Evolutionary conservation across 2,888 invertebrate genomes (phyloP).

Genomic region (Atethmia centrago): DNA sequence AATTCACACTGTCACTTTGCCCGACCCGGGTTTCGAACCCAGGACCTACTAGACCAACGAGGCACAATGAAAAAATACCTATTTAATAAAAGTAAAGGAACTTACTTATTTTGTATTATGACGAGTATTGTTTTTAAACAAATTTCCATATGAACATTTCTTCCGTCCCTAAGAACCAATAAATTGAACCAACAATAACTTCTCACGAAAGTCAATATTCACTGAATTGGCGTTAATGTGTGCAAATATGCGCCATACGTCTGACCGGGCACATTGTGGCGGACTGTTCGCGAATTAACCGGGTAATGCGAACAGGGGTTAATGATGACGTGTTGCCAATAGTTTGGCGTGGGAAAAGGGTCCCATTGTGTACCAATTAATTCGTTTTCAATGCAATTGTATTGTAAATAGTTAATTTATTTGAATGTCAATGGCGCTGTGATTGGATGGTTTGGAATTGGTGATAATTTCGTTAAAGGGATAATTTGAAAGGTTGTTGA

Average conservation of each 20-base stretch:
- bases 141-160: neutral
- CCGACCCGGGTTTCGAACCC: too few relatives aligned
- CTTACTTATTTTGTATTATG: too few relatives aligned
- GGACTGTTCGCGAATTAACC: conserved; percentile 61
- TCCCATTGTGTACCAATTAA: conserved; percentile 56
- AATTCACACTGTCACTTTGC: too few relatives aligned
- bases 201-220: conserved; percentile 74
- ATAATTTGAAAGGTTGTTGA: conserved; percentile 3
- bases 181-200: conserved; percentile 54
- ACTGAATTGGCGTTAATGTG: conserved; percentile 67
- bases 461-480: conserved; percentile 15
- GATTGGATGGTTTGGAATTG: conserved; percentile 40
- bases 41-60: too few relatives aligned
- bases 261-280: conserved; percentile 55
- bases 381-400: conserved; percentile 52
- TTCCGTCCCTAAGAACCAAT: conserved; percentile 28
- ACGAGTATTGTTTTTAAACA: neutral
- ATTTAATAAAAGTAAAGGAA: too few relatives aligned
- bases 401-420: conserved; percentile 54
- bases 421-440: conserved; percentile 51
- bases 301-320: conserved; percentile 43
- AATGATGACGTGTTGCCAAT: conserved; percentile 46
- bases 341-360: conserved; percentile 62
- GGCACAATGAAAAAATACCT: too few relatives aligned
- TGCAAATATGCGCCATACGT: conserved; percentile 60